These are phyloP conservation scores for Allacma fusca DNA, from an alignment of 2,888 invertebrate genomes.

Conservation along the genomic window DNA sequence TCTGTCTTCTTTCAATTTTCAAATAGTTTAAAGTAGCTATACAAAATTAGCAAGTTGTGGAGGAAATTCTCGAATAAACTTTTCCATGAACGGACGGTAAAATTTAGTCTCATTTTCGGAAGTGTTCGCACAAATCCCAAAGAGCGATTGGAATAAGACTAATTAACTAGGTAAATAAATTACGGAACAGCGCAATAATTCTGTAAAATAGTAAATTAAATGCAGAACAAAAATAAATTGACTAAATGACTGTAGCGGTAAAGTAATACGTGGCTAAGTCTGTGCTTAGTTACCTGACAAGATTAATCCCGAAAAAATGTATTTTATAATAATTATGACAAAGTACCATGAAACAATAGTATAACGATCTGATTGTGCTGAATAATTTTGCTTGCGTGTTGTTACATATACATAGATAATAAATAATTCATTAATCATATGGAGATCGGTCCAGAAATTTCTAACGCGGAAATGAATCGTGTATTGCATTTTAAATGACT, in stretches of 20 bases:
- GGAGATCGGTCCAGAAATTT: too few species aligned
- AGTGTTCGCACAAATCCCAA: not conserved
- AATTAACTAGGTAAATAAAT: not conserved
- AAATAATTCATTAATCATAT: too few species aligned
- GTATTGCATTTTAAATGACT: too few species aligned
- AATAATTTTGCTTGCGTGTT: too few species aligned
- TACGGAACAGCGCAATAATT: not conserved
- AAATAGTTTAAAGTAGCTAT: too few species aligned
- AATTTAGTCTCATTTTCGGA: not conserved
- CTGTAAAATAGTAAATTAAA: not conserved
- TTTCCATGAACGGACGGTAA: too few species aligned
- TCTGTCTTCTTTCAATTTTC: too few species aligned
- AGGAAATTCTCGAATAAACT: too few species aligned
- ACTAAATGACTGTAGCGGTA: slow-evolving; percentile 16
- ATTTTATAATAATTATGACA: not conserved
- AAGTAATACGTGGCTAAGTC: slow-evolving; percentile 5
- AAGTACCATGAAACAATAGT: not conserved
- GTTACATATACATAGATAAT: too few species aligned
- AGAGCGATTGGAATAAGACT: not conserved
- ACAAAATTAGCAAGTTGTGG: too few species aligned
- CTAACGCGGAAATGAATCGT: too few species aligned
- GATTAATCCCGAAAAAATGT: not conserved
- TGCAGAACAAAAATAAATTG: slow-evolving; percentile 4
- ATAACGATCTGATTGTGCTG: not conserved
- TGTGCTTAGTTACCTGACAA: not conserved